Conservation (phyloP, 2,888 invertebrate genomes). For the Lamellibrachia satsuma region DNA sequence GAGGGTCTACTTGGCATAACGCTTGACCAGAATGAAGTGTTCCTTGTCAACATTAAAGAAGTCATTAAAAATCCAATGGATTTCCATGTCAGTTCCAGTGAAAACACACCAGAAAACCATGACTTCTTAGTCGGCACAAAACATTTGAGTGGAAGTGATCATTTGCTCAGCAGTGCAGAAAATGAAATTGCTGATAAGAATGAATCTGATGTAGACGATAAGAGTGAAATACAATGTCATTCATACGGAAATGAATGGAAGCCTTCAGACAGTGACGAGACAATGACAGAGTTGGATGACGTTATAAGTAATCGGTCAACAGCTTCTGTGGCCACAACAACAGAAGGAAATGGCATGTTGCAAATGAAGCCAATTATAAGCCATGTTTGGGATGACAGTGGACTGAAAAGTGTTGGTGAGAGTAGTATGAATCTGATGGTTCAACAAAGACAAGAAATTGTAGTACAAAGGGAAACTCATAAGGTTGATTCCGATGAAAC, state of each 20-base stretch:
- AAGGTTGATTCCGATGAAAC: not conserved
- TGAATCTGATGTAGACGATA: not conserved
- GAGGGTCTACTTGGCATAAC: constrained; percentile 25
- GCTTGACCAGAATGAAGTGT: constrained; percentile 24
- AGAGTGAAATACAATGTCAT: not conserved
- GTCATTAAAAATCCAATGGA: constrained; percentile 23
- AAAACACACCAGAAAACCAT: constrained; percentile 8
- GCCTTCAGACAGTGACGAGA: not conserved
- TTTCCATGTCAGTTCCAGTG: constrained; percentile 24
- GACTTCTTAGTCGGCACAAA: not conserved
- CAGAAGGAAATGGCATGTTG: constrained; percentile 2
- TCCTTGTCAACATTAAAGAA: constrained; percentile 23
- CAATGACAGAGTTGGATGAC: not conserved
- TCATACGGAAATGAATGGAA: constrained; percentile 8
- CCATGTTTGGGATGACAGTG: not conserved
- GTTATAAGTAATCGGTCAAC: not conserved
- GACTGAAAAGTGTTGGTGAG: not conserved
- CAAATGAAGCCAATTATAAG: not conserved
- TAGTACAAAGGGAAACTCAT: not conserved
- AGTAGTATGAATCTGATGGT: not conserved
- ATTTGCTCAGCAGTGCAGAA: not conserved
- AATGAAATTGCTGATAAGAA: not conserved
- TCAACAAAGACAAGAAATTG: not conserved
- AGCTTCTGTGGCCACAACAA: not conserved
- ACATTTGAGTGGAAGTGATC: not conserved